Conservation (phyloP, 2,113 vertebrate species). For the Chloropsis hardwickii region DNA sequence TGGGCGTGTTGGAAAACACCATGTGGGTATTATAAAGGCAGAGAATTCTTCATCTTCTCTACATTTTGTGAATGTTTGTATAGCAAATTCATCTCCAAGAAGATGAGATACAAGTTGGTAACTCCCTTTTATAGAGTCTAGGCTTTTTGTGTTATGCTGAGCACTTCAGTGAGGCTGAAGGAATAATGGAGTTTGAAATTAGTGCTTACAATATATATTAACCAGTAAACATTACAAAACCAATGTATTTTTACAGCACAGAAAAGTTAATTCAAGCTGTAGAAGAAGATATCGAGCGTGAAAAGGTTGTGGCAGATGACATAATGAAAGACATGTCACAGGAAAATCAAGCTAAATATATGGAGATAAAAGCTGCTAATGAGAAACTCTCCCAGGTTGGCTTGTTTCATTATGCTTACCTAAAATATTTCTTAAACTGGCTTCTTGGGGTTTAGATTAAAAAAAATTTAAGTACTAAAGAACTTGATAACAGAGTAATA, state of each 20-base stretch:
- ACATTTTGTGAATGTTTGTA: not conserved
- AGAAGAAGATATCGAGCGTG: slow-evolving; percentile 84
- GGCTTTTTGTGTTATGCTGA: not conserved
- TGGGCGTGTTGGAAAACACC: not conserved
- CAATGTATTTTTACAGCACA: slow-evolving; percentile 74
- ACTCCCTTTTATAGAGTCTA: not conserved
- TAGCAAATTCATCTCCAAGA: not conserved
- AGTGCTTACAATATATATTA: not conserved
- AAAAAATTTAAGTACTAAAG: not conserved
- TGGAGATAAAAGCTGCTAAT: slow-evolving; percentile 84
- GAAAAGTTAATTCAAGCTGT: slow-evolving; percentile 84
- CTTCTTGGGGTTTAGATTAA: not conserved
- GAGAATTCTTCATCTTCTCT: not conserved
- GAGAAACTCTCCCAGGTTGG: slow-evolving; percentile 88
- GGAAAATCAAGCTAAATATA: slow-evolving; percentile 85
- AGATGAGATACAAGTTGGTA: not conserved
- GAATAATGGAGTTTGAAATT: not conserved
- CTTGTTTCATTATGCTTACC: not conserved
- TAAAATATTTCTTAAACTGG: not conserved
- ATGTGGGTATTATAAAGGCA: not conserved
- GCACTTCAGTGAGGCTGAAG: not conserved
- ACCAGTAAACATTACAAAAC: not conserved
- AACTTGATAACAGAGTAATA: not conserved
- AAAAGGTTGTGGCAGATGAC: slow-evolving; percentile 84
- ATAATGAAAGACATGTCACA: slow-evolving; percentile 87